Conservation (phyloP, 2,888 invertebrate species). For the Lasius fuliginosus region DNA sequence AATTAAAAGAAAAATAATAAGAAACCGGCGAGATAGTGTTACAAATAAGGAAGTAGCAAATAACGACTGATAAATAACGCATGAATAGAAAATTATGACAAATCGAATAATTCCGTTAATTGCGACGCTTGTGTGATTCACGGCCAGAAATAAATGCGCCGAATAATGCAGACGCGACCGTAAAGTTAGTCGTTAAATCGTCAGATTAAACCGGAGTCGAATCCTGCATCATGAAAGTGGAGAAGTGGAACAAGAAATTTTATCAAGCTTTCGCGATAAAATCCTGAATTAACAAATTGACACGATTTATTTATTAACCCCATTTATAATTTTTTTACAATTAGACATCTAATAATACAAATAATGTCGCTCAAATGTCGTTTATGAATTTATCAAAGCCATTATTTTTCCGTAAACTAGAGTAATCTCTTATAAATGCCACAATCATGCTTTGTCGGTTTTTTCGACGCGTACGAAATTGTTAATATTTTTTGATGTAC, state of each 20-base stretch:
- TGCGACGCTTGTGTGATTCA: slow-evolving; percentile 9
- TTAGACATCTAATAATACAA: background rate
- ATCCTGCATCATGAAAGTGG: background rate
- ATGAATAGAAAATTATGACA: slow-evolving; percentile 39
- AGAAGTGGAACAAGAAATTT: background rate
- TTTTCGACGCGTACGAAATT: background rate
- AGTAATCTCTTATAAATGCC: background rate
- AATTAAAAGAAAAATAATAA: slow-evolving; percentile 47
- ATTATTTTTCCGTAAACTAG: background rate
- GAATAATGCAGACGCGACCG: background rate
- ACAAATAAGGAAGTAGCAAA: background rate
- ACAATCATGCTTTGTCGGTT: background rate
- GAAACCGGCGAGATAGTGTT: background rate
- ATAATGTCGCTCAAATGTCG: background rate
- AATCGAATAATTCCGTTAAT: slow-evolving; percentile 40
- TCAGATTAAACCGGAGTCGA: background rate
- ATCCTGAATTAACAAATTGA: background rate
- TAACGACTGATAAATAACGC: slow-evolving; percentile 29
- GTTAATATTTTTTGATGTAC: background rate
- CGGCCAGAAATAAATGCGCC: background rate
- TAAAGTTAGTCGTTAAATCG: no score
- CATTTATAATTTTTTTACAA: background rate
- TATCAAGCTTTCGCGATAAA: background rate
- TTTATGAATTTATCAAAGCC: background rate
- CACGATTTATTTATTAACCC: background rate